A percentile compares a stretch with the other conserved stretches of the same genome.
Evolutionary conservation across 1,140 invertebrate species (phyloP).

Genomic region (Pseudachorutes palmiensis): DNA sequence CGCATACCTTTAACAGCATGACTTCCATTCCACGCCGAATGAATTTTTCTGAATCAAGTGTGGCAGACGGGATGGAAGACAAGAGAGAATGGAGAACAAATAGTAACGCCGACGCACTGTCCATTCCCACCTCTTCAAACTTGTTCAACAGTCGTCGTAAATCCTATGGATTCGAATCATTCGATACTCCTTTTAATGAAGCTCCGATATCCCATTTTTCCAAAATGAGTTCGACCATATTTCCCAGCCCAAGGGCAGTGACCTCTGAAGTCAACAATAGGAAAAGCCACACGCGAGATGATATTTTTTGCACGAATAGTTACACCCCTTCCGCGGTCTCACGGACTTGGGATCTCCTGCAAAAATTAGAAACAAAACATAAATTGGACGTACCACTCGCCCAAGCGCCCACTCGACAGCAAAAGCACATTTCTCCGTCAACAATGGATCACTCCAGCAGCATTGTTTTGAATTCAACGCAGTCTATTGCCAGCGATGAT

Average conservation of each 20-base stretch:
- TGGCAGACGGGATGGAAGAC: background rate
- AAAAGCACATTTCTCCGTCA: too few relatives aligned
- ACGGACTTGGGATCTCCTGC: slow-evolving; percentile 33
- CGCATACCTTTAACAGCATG: background rate
- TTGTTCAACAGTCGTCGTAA: slow-evolving; percentile 25
- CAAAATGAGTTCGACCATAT: background rate
- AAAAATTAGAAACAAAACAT: slow-evolving; percentile 14
- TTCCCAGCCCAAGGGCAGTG: background rate
- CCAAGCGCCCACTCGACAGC: too few relatives aligned
- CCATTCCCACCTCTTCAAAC: background rate
- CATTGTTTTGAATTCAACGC: background rate
- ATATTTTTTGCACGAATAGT: background rate
- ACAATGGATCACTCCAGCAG: background rate
- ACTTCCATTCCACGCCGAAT: background rate
- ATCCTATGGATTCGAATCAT: slow-evolving; percentile 35
- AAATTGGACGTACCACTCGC: too few relatives aligned
- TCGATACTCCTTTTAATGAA: background rate
- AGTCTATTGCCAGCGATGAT: background rate
- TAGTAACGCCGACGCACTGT: too few relatives aligned
- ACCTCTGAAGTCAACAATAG: background rate
- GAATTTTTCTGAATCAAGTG: background rate
- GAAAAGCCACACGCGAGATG: background rate
- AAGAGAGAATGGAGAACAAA: background rate
- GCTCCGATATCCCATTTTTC: background rate
- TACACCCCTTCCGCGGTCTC: slow-evolving; percentile 22